These are phyloP conservation scores for Malacosoma neustria DNA, from an alignment of 2,888 invertebrate genomes.

Conservation along the genomic window DNA sequence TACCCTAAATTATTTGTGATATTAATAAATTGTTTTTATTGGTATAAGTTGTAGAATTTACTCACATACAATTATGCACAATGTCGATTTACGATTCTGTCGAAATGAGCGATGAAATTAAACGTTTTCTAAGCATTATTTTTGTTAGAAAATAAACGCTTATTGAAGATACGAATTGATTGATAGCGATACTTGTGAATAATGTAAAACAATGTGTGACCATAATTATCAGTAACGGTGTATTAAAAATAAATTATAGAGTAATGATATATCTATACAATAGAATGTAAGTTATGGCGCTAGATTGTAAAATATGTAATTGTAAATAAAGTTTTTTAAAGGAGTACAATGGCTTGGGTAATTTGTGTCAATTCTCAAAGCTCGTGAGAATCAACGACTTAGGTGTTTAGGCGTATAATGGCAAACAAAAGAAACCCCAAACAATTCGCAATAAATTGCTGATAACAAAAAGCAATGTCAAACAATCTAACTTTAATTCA, in stretches of 20 bases:
- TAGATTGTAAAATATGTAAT: conserved; percentile 66
- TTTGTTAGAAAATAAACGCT: conserved; percentile 12
- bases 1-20: conserved; percentile 72
- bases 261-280: conserved; percentile 37
- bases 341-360: conserved; percentile 37
- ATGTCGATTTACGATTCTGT: too few relatives aligned
- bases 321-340: conserved; percentile 70
- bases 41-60: conserved; percentile 16
- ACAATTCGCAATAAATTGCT: conserved; percentile 5
- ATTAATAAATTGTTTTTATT: conserved; percentile 38
- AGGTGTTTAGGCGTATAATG: conserved; percentile 22
- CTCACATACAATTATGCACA: too few relatives aligned
- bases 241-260: conserved; percentile 21
- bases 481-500: too few relatives aligned
- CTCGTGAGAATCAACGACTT: conserved; percentile 36
- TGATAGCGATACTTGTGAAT: not conserved
- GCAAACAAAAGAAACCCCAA: conserved; percentile 20
- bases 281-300: conserved; percentile 50
- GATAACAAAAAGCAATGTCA: conserved; percentile 4
- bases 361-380: conserved; percentile 42
- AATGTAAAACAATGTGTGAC: not conserved
- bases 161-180: conserved; percentile 8
- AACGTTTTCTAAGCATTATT: conserved; percentile 11
- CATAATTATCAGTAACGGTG: conserved; percentile 22
- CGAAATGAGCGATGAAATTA: not conserved